Base-by-base conservation (phyloP, 2,888 invertebrate species). In the Brachylomia viminalis region DNA sequence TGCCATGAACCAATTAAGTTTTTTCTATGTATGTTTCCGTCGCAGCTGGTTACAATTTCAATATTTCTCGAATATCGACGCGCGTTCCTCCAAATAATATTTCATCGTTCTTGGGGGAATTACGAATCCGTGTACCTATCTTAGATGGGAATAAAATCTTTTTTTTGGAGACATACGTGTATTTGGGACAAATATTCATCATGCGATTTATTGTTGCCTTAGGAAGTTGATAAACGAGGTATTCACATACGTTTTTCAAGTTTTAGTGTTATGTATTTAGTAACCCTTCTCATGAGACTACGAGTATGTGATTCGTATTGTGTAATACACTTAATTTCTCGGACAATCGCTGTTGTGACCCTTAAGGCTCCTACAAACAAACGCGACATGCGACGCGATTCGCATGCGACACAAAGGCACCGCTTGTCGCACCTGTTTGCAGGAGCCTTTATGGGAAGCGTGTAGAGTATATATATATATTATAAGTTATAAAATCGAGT, bases 21-120 rank as follows among this genome's bases (percentile, higher is more conserved):
- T 27, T 78, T 62, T 54, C 38, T 54, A 49, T 64, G 27, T 61
- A 61, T 70, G 20, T 72, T 62, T 54, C 72, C 64, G 72, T 68
- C 80, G 52, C 80, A 74, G 61, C 80, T 83, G 85, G 56, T 81
- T 81, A 74, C 67, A 67, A 58, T 73, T 84, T 85, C 42, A 79
- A 72, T 84, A 80, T 64, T 65, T 61, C 73, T 56, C 47, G 65
- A 59, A 73, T 73, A 74, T 79, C 52, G 70, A 66, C 64, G 66
- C 54, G 59, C 45, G 58, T 73, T 59, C 68, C 17, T 38, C 17
- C 72, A 64, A 80, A 80, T 84, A 54, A 72, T 68, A 80, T 84
- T 79, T 64, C 80, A 71, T 49, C 58, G 49, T 73, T 64, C 82
- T 83, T 72, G 23, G 45, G 62, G 84, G 66, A 61, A 67, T 83